Percentiles rank a stretch among this genome's conserved stretches.
phyloP scores from a whole-genome alignment of 2,113 vertebrate genomes.

The Bos taurus region ARS-UCD2.0 NC_037348.1:42004001-42004500 shows the following conservation, averaged over 20 bases:
- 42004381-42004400: not conserved
- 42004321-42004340: not conserved
- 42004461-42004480: not conserved
- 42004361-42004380: not conserved
- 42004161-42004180: not conserved
- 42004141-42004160: not conserved
- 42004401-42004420: not conserved
- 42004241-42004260: not conserved
- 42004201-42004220: not conserved
- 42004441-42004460: not conserved
- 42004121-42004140: not conserved
- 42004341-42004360: accelerated
- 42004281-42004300: not conserved
- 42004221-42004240: not conserved
- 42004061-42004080: too few species aligned
- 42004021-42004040: too few species aligned
- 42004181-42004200: not conserved
- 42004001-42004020: too few species aligned
- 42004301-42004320: not conserved
- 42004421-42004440: not conserved
- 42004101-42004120: too few species aligned
- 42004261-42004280: not conserved
- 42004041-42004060: too few species aligned
- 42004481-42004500: not conserved
- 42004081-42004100: too few species aligned